Percentiles rank a stretch among this genome's conserved stretches.
Evolutionary conservation across 1,140 invertebrate genomes (phyloP).

Genomic region (Leptonema lineaticorne): DNA sequence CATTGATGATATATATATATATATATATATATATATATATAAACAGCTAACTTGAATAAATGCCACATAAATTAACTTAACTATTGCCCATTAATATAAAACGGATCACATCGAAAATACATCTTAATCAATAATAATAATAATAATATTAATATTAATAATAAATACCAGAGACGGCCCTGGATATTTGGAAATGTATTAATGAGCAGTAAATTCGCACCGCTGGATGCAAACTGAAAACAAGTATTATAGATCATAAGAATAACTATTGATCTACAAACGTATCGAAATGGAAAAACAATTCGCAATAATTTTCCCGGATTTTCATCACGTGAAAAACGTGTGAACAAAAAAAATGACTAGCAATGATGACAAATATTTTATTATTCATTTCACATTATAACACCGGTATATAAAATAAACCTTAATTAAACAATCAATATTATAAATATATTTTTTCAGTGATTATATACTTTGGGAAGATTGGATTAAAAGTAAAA

Average conservation of each 20-base stretch:
- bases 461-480: no score
- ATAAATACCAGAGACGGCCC: background rate
- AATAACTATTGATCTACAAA: background rate
- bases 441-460: background rate
- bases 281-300: background rate
- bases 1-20: no score
- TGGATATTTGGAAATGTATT: background rate
- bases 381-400: background rate
- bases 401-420: background rate
- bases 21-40: no score
- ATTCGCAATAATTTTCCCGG: no score
- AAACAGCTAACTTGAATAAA: slow-evolving; percentile 17
- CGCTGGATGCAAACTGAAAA: background rate
- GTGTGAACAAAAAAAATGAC: slow-evolving; percentile 31
- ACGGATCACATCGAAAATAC: background rate
- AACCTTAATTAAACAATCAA: background rate
- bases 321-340: no score
- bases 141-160: no score
- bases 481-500: background rate
- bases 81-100: slow-evolving; percentile 15
- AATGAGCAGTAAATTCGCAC: no score
- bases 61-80: slow-evolving; percentile 18
- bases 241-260: background rate
- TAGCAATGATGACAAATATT: slow-evolving; percentile 17
- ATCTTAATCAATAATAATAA: no score